A percentile compares a stretch with the other conserved stretches of the same genome.
phyloP scores from a whole-genome alignment of 2,888 invertebrate species.

The Himalopsyche japonica region DNA sequence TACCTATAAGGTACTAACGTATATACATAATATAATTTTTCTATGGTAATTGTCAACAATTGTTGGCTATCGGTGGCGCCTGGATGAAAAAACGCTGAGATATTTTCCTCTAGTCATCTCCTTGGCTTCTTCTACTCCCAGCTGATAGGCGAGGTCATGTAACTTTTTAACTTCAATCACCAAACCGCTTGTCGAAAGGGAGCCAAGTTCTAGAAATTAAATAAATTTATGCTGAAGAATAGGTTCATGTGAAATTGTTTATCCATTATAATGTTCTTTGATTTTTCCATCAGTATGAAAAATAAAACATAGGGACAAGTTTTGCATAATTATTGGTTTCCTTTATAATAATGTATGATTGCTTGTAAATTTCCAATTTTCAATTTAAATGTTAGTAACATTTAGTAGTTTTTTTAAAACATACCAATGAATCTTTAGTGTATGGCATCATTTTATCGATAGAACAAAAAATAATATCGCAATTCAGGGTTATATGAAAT shows the following conservation, averaged over 20 bases:
- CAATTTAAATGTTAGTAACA: too few species aligned
- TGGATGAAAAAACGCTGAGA: conserved; percentile 75
- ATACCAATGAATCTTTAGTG: too few species aligned
- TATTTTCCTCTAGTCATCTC: conserved; percentile 97
- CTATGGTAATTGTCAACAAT: not conserved
- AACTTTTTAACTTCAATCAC: conserved; percentile 92
- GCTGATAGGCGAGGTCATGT: conserved; percentile 91
- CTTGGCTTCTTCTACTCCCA: conserved; percentile 92
- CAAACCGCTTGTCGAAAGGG: conserved; percentile 78
- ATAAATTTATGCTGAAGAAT: not conserved
- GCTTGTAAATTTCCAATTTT: too few species aligned
- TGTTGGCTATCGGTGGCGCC: conserved; percentile 1
- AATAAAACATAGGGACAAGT: too few species aligned
- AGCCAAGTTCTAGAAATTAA: conserved; percentile 66
- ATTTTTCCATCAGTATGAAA: too few species aligned
- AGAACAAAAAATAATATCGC: too few species aligned
- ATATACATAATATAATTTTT: not conserved
- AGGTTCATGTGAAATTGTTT: not conserved
- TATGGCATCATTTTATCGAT: too few species aligned
- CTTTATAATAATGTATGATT: too few species aligned
- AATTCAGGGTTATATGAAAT: too few species aligned
- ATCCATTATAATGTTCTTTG: too few species aligned
- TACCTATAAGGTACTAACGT: not conserved
- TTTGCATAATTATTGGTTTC: too few species aligned
- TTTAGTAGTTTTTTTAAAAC: too few species aligned